Evolutionary conservation across 2,113 vertebrate species (phyloP).

Genomic region (human): GRCh38 chr14:93710001-93710500

Average conservation of each 20-base stretch:
- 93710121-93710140: background rate
- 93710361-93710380: background rate
- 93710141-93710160: background rate
- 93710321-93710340: background rate
- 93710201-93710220: slow-evolving; percentile 11
- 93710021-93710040: background rate
- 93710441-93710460: background rate
- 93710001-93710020: background rate
- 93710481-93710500: background rate
- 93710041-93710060: background rate
- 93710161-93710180: slow-evolving; percentile 1
- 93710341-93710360: background rate
- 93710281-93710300: background rate
- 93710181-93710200: slow-evolving; percentile 44
- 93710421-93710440: background rate
- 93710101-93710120: background rate
- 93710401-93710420: background rate
- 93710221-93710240: slow-evolving; percentile 38
- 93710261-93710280: background rate
- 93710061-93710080: background rate
- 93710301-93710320: background rate
- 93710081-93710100: background rate
- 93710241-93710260: background rate
- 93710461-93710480: background rate
- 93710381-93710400: background rate